These are phyloP conservation scores for Noctua fimbriata DNA, from an alignment of 2,888 invertebrate genomes.

Conservation along the genomic window DNA sequence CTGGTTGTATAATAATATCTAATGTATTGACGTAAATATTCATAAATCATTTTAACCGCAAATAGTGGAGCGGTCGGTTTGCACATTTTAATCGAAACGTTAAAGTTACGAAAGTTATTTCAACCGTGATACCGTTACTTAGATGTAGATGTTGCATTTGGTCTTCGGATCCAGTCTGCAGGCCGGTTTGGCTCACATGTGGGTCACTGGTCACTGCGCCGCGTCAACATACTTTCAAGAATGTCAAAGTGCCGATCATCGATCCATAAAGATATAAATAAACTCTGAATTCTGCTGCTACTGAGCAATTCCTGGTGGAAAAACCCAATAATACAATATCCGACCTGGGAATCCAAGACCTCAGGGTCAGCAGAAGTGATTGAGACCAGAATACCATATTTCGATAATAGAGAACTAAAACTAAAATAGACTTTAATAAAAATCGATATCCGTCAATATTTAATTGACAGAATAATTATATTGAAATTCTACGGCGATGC, in stretches of 20 bases:
- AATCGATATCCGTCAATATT: background rate
- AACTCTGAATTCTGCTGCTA: background rate
- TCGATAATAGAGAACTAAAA: background rate
- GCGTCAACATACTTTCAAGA: slow-evolving; percentile 24
- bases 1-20: slow-evolving; percentile 10
- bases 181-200: slow-evolving; percentile 33
- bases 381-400: background rate
- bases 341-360: background rate
- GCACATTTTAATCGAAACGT: slow-evolving; percentile 34
- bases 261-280: background rate
- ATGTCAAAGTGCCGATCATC: slow-evolving; percentile 21
- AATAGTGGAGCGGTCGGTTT: slow-evolving; percentile 7
- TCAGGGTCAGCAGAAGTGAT: background rate
- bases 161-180: slow-evolving; percentile 44
- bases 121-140: slow-evolving; percentile 30
- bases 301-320: background rate
- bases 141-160: slow-evolving; percentile 43
- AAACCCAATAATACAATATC: background rate
- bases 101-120: slow-evolving; percentile 44
- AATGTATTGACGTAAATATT: slow-evolving; percentile 18
- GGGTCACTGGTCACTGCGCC: slow-evolving; percentile 12
- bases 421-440: slow-evolving; percentile 1
- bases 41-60: slow-evolving; percentile 25
- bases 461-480: slow-evolving; percentile 1
- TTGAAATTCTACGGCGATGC: background rate